Base-by-base conservation (phyloP, 2,888 invertebrate genomes). In the Pteria penguin region DNA sequence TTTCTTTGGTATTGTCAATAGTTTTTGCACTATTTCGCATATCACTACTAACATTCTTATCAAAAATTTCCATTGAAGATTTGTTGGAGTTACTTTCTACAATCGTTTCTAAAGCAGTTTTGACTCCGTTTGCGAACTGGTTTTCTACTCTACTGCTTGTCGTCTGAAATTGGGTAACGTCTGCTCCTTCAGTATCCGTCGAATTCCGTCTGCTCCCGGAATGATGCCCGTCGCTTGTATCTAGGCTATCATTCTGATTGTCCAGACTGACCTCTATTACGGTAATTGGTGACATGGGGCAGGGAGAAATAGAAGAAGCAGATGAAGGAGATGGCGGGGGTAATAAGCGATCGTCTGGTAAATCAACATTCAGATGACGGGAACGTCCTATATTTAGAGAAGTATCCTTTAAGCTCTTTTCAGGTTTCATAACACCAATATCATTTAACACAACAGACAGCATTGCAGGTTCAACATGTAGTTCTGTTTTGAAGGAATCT, bases 251-350 rank as follows among this genome's bases (percentile, higher is more conserved):
- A 68, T 85, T 86, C 72, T 86, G 87, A 76, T 89, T 90, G 78
- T 90, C 90, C n/a, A 90, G 72, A 60, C 86, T 85, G 0, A 88
- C 84, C 74, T 90, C 90, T 22, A 90, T 90, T 2, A 90, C 90
- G 8, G 90, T 90, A 1, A 90, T 78, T 5, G 90, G 90, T 0
- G 87, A 88, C 65, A 82, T 78, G 1, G 85, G 81, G 5, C 82
- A 76, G 29, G 87, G 88, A 2, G 87, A 86, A 3, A 81, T 67
- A 4, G 79, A 76, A 5, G 86, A 82, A 18, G 81, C 75, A 5
- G 84, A 72, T 22, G 82, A 78, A 2, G 72, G 65, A 5, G 72
- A 60, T 18, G 67, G 68, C 3, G 72, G 62, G 1, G 33, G 62
- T 11, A 33, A 70, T 14, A 60, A 36, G 2, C 33, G 54, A 24